Evolutionary conservation across 2,113 vertebrate genomes (phyloP), one percentile per base, ranked within the genome.

Genomic region (Chaetodon auriga): DNA sequence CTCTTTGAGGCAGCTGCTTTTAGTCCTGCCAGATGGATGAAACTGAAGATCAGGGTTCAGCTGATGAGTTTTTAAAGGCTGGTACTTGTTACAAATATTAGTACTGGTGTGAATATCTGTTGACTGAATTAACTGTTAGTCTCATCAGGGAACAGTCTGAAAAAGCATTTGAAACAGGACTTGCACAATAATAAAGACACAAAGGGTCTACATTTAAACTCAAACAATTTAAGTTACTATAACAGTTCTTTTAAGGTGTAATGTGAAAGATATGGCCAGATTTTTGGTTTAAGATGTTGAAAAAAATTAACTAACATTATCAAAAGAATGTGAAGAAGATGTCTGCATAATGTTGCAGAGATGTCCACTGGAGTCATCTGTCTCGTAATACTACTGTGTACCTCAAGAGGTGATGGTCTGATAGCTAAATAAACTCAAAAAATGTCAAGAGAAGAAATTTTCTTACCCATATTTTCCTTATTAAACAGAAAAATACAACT

Each of bases 21-120:
- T 23, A 19, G 43, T 57, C 36, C 16, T 41, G 1, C 70, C 48
- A 61, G 36, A 75, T 75, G 71, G n/a, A 69, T 65, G 53, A 41
- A 65, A 19, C 61, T 14, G 9, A 49, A 53, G 45, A 30, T 30
- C 15, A 60, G 35, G 10, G 6, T 41, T 51, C 45, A 38, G 64
- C 19, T 5, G 3, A 53, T 58, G 7, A 41, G 18, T 23, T 48
- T 57, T 46, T 11, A 46, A 55, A 54, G 6, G n/a, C 49, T 55
- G n/a, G 19, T 57, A 5, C 63, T 7, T 2, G 25, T 75, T 36
- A 63, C 15, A 46, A 66, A 46, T 66, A 57, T 43, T 21, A 41
- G 14, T 4, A 36, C 12, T 49, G 45, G 35, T 49, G 21, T 8
- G 8, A 19, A 45, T 19, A 25, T 23, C 21, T 19, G 15, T 58